Base-by-base conservation (phyloP, 2,113 vertebrate species). In the Apteryx mantelli region DNA sequence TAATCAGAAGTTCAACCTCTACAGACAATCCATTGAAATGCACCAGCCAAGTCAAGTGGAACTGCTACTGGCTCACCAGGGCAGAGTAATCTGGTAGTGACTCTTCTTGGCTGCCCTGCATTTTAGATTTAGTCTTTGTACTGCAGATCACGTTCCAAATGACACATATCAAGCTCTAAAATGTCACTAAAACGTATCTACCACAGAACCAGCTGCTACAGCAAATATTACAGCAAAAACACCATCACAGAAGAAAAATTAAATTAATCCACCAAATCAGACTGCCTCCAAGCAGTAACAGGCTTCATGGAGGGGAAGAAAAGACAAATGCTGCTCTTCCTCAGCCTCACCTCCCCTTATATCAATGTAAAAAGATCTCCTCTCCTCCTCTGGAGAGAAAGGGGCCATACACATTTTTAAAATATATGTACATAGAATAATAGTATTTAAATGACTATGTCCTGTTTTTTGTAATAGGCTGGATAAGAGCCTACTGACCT, bases 51-150 rank as follows among this genome's bases (percentile, higher is more conserved):
- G 40, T 77, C 93, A 3, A 55, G 32, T 18, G 46, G 34, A 50
- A 30, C 44, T 48, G 56, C 63, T 52, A 55, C 28, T 2, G 19
- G 19, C 20, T 48, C 20, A 28, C 25, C 44, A 64, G 30, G n/a
- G 10, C 66, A 68, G 8, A 65, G 24, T 18, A 55, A 69, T 11
- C 14, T 15, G 16, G 14, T 44, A 68, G 38, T 0, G 0, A 70
- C n/a, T 44, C 5, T 34, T 71, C 38, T 34, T 55, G 38, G 34
- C 21, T 76, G 63, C 82, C 52, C 26, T 55, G 65, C 70, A 55
- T 61, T 76, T 81, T 10, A 81, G 42, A 73, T 89, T 40, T 17
- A 73, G 40, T 38, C 32, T 75, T 50, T 55, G 42, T 65, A 55
- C 69, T 69, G 50, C 26, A 55, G 44, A 88, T 22, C 36, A n/a